These are phyloP conservation scores for Microcebus jonahi DNA, from an alignment of 2,113 vertebrate genomes.

Conservation along the genomic window DNA sequence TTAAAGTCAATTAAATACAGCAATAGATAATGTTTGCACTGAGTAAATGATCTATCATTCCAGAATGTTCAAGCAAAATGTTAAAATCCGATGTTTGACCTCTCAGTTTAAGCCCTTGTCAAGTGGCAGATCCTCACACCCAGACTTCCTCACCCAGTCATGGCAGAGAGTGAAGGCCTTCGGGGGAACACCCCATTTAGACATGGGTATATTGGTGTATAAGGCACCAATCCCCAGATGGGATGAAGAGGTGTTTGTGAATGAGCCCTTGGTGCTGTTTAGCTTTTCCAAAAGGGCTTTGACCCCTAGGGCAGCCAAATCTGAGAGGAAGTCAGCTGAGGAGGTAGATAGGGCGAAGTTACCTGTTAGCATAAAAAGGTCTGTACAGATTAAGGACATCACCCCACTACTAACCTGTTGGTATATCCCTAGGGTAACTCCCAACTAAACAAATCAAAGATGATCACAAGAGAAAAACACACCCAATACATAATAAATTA, in stretches of 20 bases:
- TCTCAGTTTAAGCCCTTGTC: not conserved
- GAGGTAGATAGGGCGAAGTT: not conserved
- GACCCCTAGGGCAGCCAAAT: accelerated
- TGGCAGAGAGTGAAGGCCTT: not conserved
- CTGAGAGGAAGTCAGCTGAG: not conserved
- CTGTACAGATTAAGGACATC: not conserved
- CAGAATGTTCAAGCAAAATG: not conserved
- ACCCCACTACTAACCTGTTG: not conserved
- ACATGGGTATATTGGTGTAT: not conserved
- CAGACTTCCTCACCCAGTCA: no score
- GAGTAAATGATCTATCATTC: not conserved
- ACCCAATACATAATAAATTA: not conserved
- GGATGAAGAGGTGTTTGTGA: not conserved
- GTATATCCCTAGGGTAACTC: not conserved
- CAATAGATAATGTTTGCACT: not conserved
- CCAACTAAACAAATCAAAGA: not conserved
- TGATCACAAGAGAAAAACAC: not conserved
- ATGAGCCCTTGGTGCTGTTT: not conserved
- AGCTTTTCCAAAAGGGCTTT: not conserved
- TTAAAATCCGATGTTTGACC: not conserved
- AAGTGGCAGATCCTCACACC: not conserved
- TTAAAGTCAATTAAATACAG: not conserved
- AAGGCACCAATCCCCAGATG: not conserved
- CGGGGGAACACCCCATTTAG: not conserved
- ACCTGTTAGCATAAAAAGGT: not conserved